Conservation (phyloP, 1,140 invertebrate genomes). For the Nilaparvata lugens region DNA sequence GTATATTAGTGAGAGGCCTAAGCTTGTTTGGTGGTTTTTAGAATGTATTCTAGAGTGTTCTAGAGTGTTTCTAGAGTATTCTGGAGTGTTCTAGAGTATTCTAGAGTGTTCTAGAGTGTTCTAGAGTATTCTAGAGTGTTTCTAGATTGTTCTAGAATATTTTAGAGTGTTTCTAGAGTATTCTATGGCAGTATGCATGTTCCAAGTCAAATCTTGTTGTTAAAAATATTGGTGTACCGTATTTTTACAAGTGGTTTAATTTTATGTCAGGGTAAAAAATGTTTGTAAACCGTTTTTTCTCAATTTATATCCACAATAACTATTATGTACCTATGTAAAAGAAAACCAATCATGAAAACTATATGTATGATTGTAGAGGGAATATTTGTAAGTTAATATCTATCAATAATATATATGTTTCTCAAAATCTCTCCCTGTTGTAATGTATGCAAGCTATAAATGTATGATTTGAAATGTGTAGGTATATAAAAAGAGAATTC, state of each 20-base stretch:
- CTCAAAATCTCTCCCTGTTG: too few relatives aligned
- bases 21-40: too few relatives aligned
- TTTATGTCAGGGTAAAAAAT: neutral
- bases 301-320: neutral
- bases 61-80: neutral
- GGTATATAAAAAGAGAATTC: too few relatives aligned
- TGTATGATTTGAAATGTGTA: too few relatives aligned
- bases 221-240: neutral
- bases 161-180: neutral
- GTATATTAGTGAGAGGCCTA: too few relatives aligned
- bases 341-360: neutral
- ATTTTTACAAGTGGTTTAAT: neutral
- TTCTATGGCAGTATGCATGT: neutral
- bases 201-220: neutral
- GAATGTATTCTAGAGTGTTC: constrained; percentile 7
- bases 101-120: too few relatives aligned
- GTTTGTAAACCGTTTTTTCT: neutral
- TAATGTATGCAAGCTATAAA: too few relatives aligned
- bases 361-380: too few relatives aligned
- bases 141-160: too few relatives aligned
- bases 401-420: too few relatives aligned
- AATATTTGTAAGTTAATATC: neutral
- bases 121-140: too few relatives aligned
- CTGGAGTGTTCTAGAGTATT: too few relatives aligned
- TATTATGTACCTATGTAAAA: neutral